Conservation (phyloP, 2,113 vertebrate genomes). For the Chrysemys picta region DNA sequence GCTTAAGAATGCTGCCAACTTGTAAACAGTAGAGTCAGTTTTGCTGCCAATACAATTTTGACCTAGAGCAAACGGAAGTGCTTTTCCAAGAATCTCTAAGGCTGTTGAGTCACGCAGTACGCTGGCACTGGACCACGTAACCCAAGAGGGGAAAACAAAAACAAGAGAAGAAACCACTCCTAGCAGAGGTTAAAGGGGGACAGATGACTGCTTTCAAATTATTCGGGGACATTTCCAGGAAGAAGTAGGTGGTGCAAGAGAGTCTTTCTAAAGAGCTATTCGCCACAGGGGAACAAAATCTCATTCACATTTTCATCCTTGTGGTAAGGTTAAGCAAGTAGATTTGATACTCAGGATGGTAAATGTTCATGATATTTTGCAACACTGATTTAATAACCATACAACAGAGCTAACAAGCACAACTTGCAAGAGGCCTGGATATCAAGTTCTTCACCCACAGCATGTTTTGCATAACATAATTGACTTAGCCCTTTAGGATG, state of each 20-base stretch:
- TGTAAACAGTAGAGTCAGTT: constrained; percentile 66
- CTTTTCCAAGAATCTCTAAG: constrained; percentile 79
- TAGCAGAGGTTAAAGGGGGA: not conserved
- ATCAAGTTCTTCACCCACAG: rapidly evolving
- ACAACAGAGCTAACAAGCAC: not conserved
- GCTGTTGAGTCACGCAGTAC: constrained; percentile 30
- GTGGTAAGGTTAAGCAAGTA: not conserved
- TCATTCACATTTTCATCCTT: not conserved
- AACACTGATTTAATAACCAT: constrained; percentile 14
- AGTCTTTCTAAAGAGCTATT: not conserved
- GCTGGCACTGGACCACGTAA: constrained; percentile 55
- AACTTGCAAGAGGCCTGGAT: constrained; percentile 24
- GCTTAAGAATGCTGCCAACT: constrained; percentile 68
- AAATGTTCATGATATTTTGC: constrained; percentile 22
- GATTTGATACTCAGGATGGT: not conserved
- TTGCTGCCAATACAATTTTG: constrained; percentile 71
- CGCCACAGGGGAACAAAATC: not conserved
- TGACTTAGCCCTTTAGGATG: not conserved
- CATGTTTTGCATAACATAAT: not conserved
- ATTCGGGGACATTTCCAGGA: constrained; percentile 8
- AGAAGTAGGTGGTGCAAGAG: not conserved
- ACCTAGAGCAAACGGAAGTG: constrained; percentile 77
- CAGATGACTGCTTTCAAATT: not conserved
- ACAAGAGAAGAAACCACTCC: constrained; percentile 25
- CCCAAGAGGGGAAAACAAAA: constrained; percentile 7